Conservation (phyloP, 2,888 invertebrate genomes). For the Nephrotoma flavescens region DNA sequence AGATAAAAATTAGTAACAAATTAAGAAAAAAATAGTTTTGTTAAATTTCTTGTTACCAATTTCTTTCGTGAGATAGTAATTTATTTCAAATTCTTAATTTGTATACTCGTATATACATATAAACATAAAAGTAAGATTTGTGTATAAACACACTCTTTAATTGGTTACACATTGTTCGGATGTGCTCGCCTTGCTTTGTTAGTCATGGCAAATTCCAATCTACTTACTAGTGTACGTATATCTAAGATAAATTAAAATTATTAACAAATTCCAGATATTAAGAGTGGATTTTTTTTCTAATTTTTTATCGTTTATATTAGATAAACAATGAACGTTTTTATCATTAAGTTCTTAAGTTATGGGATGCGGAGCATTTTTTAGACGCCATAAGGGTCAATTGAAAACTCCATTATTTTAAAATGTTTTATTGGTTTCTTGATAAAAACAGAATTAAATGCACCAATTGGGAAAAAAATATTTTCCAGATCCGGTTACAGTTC, state of each 20-base stretch:
- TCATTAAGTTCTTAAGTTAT: background rate
- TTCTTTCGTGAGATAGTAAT: slow-evolving; percentile 2
- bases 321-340: background rate
- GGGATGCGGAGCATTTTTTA: background rate
- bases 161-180: background rate
- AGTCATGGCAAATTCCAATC: background rate
- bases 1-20: background rate
- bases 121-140: background rate
- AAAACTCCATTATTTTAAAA: too few species aligned
- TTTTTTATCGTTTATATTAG: background rate
- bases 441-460: background rate
- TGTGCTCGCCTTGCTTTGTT: background rate
- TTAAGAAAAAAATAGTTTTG: background rate
- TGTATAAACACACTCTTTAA: background rate
- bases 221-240: background rate
- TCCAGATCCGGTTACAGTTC: background rate
- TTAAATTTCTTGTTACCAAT: slow-evolving; percentile 3
- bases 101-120: background rate
- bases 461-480: background rate
- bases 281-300: background rate
- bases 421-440: background rate
- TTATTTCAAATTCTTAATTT: background rate
- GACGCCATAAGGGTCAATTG: background rate
- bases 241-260: background rate
- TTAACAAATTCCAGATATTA: background rate